Percentiles rank a stretch among this genome's conserved stretches.
Evolutionary conservation across 2,797 vertebrate genomes (phyloP).

Genomic region (Leptatherina wallacei): DNA sequence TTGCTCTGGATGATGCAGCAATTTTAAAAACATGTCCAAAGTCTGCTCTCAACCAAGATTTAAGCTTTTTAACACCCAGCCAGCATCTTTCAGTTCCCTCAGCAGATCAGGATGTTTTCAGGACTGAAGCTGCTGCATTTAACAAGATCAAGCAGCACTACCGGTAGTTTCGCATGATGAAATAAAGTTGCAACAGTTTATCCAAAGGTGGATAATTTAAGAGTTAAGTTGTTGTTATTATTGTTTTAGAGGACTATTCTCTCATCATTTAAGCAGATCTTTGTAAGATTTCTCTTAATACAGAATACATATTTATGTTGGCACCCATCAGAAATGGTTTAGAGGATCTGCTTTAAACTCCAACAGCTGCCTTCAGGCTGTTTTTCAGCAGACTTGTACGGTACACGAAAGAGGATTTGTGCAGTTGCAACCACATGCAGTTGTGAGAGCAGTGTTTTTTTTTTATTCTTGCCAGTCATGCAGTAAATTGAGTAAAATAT

Average conservation of each 20-base stretch:
- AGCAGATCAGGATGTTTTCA: background rate
- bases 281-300: background rate
- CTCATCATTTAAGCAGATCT: background rate
- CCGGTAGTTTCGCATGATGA: too few species aligned
- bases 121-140: slow-evolving; percentile 1
- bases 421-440: background rate
- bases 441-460: background rate
- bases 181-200: background rate
- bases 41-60: background rate
- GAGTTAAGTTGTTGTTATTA: too few species aligned
- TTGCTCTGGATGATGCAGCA: too few species aligned
- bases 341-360: background rate
- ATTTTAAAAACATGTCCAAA: background rate
- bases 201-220: background rate
- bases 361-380: background rate
- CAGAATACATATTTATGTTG: background rate
- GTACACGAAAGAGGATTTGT: background rate
- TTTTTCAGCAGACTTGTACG: background rate
- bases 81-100: slow-evolving; percentile 14
- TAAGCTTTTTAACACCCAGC: background rate
- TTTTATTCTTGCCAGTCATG: background rate
- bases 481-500: slow-evolving; percentile 26
- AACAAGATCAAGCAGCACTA: background rate
- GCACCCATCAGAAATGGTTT: background rate
- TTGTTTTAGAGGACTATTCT: background rate